A percentile compares a stretch with the other conserved stretches of the same genome.
Conservation (phyloP, 2,797 vertebrate species). For the Lepus townsendii region DNA sequence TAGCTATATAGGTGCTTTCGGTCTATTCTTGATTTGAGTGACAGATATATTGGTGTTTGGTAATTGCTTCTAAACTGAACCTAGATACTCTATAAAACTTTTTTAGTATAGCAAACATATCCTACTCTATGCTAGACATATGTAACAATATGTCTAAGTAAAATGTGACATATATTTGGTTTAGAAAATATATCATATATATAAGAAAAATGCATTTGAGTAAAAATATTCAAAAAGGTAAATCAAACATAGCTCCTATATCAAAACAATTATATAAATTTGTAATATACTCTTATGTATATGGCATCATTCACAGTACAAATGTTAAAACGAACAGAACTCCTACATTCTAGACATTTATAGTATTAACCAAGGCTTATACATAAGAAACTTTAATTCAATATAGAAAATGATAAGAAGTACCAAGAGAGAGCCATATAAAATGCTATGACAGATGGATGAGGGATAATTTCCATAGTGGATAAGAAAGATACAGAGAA, state of each 20-base stretch:
- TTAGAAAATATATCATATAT: not conserved
- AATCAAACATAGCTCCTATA: conserved; percentile 15
- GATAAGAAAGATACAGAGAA: not conserved
- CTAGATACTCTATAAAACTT: not conserved
- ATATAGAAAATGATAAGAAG: not conserved
- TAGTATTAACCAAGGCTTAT: not conserved
- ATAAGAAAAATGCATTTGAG: too few relatives aligned
- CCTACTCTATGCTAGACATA: not conserved
- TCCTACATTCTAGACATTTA: conserved; percentile 5
- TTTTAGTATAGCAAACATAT: not conserved
- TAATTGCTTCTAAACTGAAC: not conserved
- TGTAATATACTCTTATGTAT: not conserved
- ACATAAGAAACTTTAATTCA: not conserved
- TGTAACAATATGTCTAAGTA: too few relatives aligned
- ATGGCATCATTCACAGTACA: not conserved
- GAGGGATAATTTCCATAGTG: not conserved
- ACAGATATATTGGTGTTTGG: not conserved
- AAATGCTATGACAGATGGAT: not conserved
- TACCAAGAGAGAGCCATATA: not conserved
- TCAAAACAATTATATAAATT: not conserved
- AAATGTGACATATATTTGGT: not conserved
- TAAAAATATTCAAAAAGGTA: conserved; percentile 24
- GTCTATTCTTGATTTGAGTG: not conserved
- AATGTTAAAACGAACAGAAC: not conserved
- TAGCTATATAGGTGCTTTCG: not conserved